These are phyloP conservation scores for Sebastes fasciatus DNA, from an alignment of 2,113 vertebrate genomes.

Conservation along the genomic window DNA sequence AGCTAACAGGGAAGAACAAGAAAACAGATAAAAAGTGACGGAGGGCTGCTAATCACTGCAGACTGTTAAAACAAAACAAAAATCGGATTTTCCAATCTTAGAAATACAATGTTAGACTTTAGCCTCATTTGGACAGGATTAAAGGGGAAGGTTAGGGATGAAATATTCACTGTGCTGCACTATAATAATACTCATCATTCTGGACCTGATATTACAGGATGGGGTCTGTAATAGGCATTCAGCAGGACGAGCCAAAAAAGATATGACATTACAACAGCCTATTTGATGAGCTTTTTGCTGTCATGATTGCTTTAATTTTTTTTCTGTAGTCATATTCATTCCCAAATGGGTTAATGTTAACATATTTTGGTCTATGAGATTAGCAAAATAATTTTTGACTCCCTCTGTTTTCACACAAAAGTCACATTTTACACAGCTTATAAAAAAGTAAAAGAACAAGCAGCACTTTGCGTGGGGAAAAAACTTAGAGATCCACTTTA, in stretches of 20 bases:
- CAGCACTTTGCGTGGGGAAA: background rate
- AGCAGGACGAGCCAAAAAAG: background rate
- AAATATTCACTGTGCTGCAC: background rate
- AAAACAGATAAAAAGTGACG: constrained; percentile 20
- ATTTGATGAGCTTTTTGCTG: background rate
- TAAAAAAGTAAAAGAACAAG: background rate
- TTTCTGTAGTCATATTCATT: background rate
- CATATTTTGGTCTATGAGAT: background rate
- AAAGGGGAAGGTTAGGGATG: background rate
- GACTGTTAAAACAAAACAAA: constrained; percentile 10
- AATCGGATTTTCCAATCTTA: background rate
- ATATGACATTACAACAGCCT: background rate
- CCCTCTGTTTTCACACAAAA: background rate
- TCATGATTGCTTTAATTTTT: background rate
- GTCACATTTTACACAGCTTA: background rate
- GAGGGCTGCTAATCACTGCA: constrained; percentile 24
- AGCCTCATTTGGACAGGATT: background rate
- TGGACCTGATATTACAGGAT: constrained; percentile 1
- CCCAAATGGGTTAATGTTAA: background rate
- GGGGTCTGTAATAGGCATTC: background rate
- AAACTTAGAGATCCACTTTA: background rate
- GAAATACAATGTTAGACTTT: constrained; percentile 10
- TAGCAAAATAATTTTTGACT: background rate
- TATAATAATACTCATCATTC: background rate
- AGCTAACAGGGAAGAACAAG: constrained; percentile 21